phyloP scores from a whole-genome alignment of 2,888 invertebrate genomes.

The Sphaerophoria taeniata region DNA sequence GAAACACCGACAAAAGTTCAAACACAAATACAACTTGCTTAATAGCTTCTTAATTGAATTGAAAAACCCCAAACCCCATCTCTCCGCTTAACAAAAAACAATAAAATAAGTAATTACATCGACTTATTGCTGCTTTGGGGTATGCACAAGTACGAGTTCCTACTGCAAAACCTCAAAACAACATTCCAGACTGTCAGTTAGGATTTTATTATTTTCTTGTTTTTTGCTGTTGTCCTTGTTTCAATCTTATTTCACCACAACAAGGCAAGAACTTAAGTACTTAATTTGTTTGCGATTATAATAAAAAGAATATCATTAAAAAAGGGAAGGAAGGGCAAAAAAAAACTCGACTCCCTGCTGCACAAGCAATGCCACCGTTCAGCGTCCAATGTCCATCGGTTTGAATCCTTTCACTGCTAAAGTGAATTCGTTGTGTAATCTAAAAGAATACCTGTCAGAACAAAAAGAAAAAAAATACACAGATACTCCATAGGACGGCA shows the following conservation, averaged over 20 bases:
- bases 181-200: constrained; percentile 15
- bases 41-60: constrained; percentile 17
- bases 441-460: constrained; percentile 11
- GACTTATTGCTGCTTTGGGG: not conserved
- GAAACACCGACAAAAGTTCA: not conserved
- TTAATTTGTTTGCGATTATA: constrained; percentile 54
- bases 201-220: constrained; percentile 2
- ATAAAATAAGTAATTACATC: constrained; percentile 35
- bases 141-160: not conserved
- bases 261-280: constrained; percentile 47
- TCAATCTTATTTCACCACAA: constrained; percentile 16
- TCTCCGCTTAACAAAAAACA: constrained; percentile 14
- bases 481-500: constrained; percentile 36
- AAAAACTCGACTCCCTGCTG: constrained; percentile 38
- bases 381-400: not conserved
- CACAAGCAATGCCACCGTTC: constrained; percentile 19
- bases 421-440: constrained; percentile 25
- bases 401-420: constrained; percentile 4
- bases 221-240: constrained; percentile 27
- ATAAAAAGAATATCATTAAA: constrained; percentile 6
- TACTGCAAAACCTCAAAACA: constrained; percentile 8
- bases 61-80: not conserved
- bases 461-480: not conserved
- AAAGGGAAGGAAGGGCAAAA: not conserved
- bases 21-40: not conserved